Evolutionary conservation across 2,113 vertebrate species (phyloP).

Genomic region (Meles meles): DNA sequence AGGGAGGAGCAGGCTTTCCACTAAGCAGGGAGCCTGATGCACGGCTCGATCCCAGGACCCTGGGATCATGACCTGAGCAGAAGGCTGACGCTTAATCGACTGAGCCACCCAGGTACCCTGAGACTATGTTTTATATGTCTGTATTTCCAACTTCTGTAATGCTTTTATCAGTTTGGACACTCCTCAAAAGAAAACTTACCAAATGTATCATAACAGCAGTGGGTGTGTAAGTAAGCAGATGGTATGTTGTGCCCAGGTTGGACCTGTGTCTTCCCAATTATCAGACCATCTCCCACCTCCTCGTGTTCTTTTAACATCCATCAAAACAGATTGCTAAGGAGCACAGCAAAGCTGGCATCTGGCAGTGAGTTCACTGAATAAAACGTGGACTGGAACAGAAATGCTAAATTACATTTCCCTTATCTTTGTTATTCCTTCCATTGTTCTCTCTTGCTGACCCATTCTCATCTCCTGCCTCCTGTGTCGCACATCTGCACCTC

Average conservation of each 20-base stretch:
- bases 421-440: background rate
- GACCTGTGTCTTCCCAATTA: background rate
- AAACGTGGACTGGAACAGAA: background rate
- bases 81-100: background rate
- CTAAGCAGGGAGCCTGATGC: too few species aligned
- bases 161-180: conserved; percentile 8
- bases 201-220: background rate
- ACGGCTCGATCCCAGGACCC: too few species aligned
- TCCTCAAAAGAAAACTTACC: background rate
- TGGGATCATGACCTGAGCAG: too few species aligned
- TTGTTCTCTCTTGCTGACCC: background rate
- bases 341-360: background rate
- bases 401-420: background rate
- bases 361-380: background rate
- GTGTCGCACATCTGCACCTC: background rate
- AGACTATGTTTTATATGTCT: background rate
- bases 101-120: too few species aligned
- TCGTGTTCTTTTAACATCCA: background rate
- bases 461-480: background rate
- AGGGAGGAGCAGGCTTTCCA: too few species aligned
- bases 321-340: background rate
- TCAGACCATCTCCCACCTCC: background rate
- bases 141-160: background rate
- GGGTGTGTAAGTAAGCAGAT: background rate
- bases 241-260: background rate